These are phyloP conservation scores for Grus americana DNA, from an alignment of 2,113 vertebrate species.

Conservation along the genomic window DNA sequence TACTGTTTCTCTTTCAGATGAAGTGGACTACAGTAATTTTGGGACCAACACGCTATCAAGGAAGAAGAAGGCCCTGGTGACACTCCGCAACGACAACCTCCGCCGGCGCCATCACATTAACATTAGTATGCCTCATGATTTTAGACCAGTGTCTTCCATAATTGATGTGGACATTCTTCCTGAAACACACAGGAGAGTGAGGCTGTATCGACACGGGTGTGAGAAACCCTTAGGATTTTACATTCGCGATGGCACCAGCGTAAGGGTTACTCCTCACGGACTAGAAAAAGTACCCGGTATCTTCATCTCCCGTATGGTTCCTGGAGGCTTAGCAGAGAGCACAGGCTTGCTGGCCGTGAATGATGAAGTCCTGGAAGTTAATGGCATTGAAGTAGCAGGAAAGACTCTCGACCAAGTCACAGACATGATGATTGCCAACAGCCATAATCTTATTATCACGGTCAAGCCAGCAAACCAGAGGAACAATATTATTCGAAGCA, in stretches of 20 bases:
- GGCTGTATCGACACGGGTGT: slow-evolving; percentile 92
- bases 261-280: slow-evolving; percentile 93
- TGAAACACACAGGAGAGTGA: slow-evolving; percentile 91
- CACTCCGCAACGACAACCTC: slow-evolving; percentile 88
- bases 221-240: slow-evolving; percentile 97
- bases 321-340: slow-evolving; percentile 94
- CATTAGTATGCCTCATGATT: slow-evolving; percentile 95
- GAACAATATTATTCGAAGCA: slow-evolving; percentile 92
- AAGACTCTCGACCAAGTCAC: slow-evolving; percentile 98
- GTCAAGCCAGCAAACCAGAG: slow-evolving; percentile 98
- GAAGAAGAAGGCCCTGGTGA: slow-evolving; percentile 88
- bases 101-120: slow-evolving; percentile 91
- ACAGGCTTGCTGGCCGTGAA: slow-evolving; percentile 97
- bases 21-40: slow-evolving; percentile 91
- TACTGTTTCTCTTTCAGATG: slow-evolving; percentile 82
- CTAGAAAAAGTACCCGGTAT: slow-evolving; percentile 96
- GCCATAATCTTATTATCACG: slow-evolving; percentile 96
- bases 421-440: slow-evolving; percentile 99
- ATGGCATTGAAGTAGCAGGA: slow-evolving; percentile 96
- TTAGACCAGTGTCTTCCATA: slow-evolving; percentile 95
- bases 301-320: slow-evolving; percentile 97
- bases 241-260: slow-evolving; percentile 93
- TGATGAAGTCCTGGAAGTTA: slow-evolving; percentile 98
- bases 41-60: slow-evolving; percentile 88
- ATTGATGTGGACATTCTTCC: slow-evolving; percentile 98